A percentile compares a stretch with the other conserved stretches of the same genome.
Evolutionary conservation across 2,888 invertebrate species (phyloP).

Genomic region (Leptogaster cylindrica): DNA sequence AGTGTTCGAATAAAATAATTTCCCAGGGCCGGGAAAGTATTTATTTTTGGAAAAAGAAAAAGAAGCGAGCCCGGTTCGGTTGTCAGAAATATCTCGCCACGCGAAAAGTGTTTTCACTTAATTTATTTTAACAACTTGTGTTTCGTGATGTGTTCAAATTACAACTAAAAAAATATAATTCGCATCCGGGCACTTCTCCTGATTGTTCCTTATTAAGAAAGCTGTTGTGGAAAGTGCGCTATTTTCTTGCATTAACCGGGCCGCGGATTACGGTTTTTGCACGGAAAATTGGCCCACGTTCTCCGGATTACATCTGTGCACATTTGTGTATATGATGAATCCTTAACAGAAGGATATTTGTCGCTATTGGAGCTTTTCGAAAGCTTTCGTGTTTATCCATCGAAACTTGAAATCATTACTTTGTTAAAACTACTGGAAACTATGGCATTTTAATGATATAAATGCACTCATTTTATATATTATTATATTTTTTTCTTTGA

Average conservation of each 20-base stretch:
- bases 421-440: no score
- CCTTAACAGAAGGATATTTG: no score
- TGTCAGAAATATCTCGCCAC: conserved; percentile 25
- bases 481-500: no score
- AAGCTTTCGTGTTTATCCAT: not conserved
- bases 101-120: conserved; percentile 7
- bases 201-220: no score
- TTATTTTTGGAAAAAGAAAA: conserved; percentile 39
- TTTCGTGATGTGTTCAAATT: not conserved
- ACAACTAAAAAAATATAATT: not conserved
- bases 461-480: no score
- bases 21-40: conserved; percentile 29
- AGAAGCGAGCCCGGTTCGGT: conserved; percentile 26
- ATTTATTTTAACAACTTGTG: not conserved
- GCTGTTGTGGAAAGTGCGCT: not conserved
- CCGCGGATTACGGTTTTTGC: conserved; percentile 46
- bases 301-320: no score
- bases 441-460: no score
- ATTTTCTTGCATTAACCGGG: conserved; percentile 43
- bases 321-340: no score
- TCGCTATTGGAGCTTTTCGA: no score
- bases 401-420: no score
- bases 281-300: conserved; percentile 19
- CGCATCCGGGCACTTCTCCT: no score
- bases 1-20: conserved; percentile 18